Percentiles rank a stretch among this genome's conserved stretches.
phyloP scores from a whole-genome alignment of 2,113 vertebrate species.

The Miniopterus natalensis region DNA sequence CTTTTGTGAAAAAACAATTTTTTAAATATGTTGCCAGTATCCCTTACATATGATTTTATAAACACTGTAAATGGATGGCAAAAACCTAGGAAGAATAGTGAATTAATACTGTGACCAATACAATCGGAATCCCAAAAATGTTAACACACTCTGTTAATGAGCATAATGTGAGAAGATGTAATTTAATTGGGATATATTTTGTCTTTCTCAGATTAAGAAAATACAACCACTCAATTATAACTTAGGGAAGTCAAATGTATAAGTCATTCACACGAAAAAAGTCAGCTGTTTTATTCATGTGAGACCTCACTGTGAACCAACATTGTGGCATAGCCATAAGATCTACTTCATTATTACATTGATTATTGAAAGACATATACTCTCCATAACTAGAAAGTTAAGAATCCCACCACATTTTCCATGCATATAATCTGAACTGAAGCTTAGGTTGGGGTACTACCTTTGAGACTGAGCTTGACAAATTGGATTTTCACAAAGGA shows the following conservation, averaged over 20 bases:
- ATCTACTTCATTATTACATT: background rate
- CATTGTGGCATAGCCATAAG: background rate
- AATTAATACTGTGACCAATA: constrained; percentile 19
- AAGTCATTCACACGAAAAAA: background rate
- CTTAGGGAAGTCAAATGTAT: background rate
- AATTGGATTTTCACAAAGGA: background rate
- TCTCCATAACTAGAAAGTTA: background rate
- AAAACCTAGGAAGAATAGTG: background rate
- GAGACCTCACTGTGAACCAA: background rate
- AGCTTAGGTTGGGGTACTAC: background rate
- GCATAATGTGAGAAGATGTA: background rate
- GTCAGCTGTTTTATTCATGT: background rate
- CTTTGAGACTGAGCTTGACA: background rate
- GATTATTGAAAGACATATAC: background rate
- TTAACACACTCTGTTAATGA: background rate
- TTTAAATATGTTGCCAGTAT: background rate
- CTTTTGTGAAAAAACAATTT: background rate
- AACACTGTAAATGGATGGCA: background rate
- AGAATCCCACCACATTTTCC: background rate
- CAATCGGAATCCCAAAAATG: background rate
- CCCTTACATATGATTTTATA: background rate
- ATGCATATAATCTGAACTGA: background rate
- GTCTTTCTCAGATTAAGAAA: background rate
- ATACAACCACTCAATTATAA: background rate
- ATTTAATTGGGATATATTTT: background rate